Evolutionary conservation across 2,797 vertebrate genomes (phyloP).

Genomic region (Chelidonichthys spinosus): DNA sequence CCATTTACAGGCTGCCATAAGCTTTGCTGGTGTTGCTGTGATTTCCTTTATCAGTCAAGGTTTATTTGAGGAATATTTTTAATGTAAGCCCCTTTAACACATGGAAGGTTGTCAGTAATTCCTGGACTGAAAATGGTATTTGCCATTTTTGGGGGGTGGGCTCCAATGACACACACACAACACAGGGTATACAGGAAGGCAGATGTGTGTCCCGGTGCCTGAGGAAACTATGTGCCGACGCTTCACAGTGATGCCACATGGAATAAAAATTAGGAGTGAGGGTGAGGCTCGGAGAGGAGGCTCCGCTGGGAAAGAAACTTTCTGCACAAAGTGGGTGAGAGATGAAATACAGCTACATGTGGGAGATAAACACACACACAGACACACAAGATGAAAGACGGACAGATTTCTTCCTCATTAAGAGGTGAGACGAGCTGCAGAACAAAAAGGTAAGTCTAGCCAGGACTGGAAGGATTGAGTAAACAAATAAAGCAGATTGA

Average conservation of each 20-base stretch:
- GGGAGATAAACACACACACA: slow-evolving; percentile 15
- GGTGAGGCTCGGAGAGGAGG: slow-evolving; percentile 35
- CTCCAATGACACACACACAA: slow-evolving; percentile 6
- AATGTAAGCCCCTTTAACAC: slow-evolving; percentile 33
- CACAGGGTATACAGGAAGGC: slow-evolving; percentile 16
- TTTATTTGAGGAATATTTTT: background rate
- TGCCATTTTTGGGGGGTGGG: background rate
- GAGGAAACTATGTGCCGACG: slow-evolving; percentile 39
- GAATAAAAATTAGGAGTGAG: slow-evolving; percentile 26
- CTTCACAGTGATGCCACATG: slow-evolving; percentile 35
- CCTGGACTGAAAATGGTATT: slow-evolving; percentile 1
- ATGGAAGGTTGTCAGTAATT: background rate
- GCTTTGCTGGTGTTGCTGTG: slow-evolving; percentile 1
- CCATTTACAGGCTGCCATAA: slow-evolving; percentile 7
- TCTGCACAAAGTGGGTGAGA: slow-evolving; percentile 50
- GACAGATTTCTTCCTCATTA: slow-evolving; percentile 51
- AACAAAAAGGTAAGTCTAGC: slow-evolving; percentile 39
- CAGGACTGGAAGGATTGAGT: slow-evolving; percentile 28
- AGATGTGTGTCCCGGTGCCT: slow-evolving; percentile 40
- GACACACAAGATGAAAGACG: slow-evolving; percentile 31
- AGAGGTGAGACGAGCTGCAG: slow-evolving; percentile 48
- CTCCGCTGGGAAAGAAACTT: slow-evolving; percentile 43
- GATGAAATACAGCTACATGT: slow-evolving; percentile 51
- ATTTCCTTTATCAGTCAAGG: background rate
- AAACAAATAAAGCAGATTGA: slow-evolving; percentile 32